Base-by-base conservation (phyloP, 1,140 invertebrate genomes). In the Lamellibrachia luymesi region DNA sequence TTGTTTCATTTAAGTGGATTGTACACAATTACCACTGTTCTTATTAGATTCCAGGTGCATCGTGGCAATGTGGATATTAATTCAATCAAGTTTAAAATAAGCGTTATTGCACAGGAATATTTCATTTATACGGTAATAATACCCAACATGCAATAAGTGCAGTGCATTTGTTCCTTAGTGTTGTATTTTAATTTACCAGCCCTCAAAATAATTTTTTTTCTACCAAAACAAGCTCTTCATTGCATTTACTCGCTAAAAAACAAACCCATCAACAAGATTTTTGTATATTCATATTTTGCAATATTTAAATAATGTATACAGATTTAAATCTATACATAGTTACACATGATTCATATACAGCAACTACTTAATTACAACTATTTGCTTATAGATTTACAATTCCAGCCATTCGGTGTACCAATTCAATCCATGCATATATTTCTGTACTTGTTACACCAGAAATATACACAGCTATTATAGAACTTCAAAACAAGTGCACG, bases 281-380 rank as follows among this genome's bases (percentile, higher is more conserved):
- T 56, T 80, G 64, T 80, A 80, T 22, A 80, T 80, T 80, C 8
- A 22, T 80, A 80, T 80, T 80, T 80, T 80, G 64, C 17, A 80
- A 80, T 80, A 80, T 80, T 80, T 80, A 80, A 80, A 80, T 80
- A 80, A 80, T 80, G 64, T 80, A 80, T 80, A 80, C 64, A 80
- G 64, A 80, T 4, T 80, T 80, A 80, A 80, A 80, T 80, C 64
- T 80, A 80, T 80, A 80, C 64, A 80, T 10, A 80, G 64, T 80
- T 80, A 80, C 64, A 80, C 64, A 80, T 80, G 64, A 80, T 80
- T 80, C 64, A 22, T 80, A 80, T 22, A 80, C 64, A 80, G 64
- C 64, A 80, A 80, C 64, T 80, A 80, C 64, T 8, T 80, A 80
- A 80, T 80, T 80, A 80, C 64, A 80, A 80, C 13, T 80, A 80